These are phyloP conservation scores for Poecilobothrus nobilitatus DNA, from an alignment of 2,888 invertebrate genomes.

Conservation along the genomic window DNA sequence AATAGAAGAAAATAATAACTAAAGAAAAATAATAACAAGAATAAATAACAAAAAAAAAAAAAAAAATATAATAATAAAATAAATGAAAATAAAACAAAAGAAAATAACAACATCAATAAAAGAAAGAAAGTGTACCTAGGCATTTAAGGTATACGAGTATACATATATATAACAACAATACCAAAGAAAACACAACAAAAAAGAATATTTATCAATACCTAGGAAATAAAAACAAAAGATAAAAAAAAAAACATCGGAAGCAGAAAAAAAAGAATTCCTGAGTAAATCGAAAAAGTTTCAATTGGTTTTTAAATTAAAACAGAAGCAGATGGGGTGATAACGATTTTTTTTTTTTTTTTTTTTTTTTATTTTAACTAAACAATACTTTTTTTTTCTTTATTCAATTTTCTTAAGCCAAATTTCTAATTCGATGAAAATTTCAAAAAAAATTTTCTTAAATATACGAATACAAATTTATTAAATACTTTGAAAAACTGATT, in stretches of 20 bases:
- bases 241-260: no score
- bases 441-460: no score
- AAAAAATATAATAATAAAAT: not conserved
- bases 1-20: not conserved
- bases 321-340: not conserved
- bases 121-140: not conserved
- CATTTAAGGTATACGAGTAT: not conserved
- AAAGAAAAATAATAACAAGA: not conserved
- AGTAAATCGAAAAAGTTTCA: constrained; percentile 8
- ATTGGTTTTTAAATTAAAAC: constrained; percentile 9
- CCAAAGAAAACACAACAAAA: not conserved
- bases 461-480: no score
- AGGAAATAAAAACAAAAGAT: not conserved
- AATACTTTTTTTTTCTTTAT: not conserved
- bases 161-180: not conserved
- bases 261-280: not conserved
- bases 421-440: no score
- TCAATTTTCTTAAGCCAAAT: not conserved
- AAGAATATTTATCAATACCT: not conserved
- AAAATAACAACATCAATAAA: not conserved
- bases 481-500: no score
- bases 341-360: no score
- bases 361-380: no score
- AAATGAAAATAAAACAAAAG: constrained; percentile 3
- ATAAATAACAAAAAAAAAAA: not conserved